Base-by-base conservation (phyloP, 2,888 invertebrate genomes). In the Cataglyphis cursor region DNA sequence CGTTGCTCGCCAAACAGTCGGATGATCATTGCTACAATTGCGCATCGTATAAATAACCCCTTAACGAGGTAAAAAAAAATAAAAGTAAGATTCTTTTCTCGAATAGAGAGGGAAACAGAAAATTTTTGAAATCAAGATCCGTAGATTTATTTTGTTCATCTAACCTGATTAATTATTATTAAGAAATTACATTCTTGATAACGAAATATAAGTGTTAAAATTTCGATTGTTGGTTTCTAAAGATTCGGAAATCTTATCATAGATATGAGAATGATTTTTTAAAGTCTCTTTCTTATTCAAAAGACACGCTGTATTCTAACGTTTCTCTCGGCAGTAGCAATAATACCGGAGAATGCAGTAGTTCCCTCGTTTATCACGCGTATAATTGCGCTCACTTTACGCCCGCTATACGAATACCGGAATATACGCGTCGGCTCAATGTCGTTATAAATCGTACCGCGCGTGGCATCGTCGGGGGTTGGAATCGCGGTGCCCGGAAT, bases 371-470 rank as follows among this genome's bases (percentile, higher is more conserved):
- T 78, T 78, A 78, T 78, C 70, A 78, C 78, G 72, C 44, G 57
- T 78, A 78, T 78, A 78, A 78, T 78, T 78, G 72, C 78, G 57
- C 72, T 78, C 59, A 70, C 72, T 78, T 78, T 70, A 70, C 59
- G 78, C 78, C 24, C 21, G 78, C 72, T 78, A 78, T 59, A 70
- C 72, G 78, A 70, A 78, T 78, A 35, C 59, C 57, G 70, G 70
- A 57, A 78, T 78, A 78, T 78, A 78, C 57, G 76, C 81, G 57
- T 72, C 82, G 68, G 90, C 85, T 87, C 90, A 85, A 89, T 82
- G 90, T 90, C 88, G 78, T 87, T 90, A 88, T 89, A 89, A 89
- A 90, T 89, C 90, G 90, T 86, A 80, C 35, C 31, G 70, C 57
- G 59, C 70, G 31, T 18, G 38, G 76, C 54, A 28, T 76, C 66